These are phyloP conservation scores for Illadopsis cleaveri DNA, from an alignment of 2,113 vertebrate species.

Conservation along the genomic window DNA sequence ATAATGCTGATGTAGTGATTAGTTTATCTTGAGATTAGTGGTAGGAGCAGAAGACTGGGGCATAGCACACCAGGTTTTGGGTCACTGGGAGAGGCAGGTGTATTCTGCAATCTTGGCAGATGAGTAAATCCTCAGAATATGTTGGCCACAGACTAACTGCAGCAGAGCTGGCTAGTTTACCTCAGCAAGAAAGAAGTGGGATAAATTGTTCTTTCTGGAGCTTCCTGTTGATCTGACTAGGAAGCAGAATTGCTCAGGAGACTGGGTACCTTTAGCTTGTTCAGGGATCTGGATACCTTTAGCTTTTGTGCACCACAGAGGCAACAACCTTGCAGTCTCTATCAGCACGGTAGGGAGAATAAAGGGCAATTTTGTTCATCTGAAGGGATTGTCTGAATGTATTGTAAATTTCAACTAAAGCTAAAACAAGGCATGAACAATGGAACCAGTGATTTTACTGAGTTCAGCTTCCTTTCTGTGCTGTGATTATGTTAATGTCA, in stretches of 20 bases:
- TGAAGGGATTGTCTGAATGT: neutral
- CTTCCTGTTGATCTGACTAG: neutral
- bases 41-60: neutral
- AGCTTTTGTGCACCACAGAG: fast-evolving
- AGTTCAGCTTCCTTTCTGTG: neutral
- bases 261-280: neutral
- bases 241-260: neutral
- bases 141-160: neutral
- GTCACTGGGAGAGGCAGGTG: neutral
- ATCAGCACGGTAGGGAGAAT: neutral
- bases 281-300: neutral
- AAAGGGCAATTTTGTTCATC: neutral
- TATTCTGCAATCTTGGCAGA: neutral
- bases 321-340: neutral
- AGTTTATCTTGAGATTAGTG: neutral
- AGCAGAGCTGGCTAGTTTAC: neutral
- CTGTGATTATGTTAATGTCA: neutral
- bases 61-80: neutral
- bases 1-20: neutral
- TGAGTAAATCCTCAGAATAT: neutral
- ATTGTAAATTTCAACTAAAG: neutral
- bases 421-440: neutral
- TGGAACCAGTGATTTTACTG: neutral
- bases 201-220: neutral
- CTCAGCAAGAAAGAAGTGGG: neutral